phyloP scores from a whole-genome alignment of 1,140 invertebrate species.

The Drosophila eugracilis region DNA sequence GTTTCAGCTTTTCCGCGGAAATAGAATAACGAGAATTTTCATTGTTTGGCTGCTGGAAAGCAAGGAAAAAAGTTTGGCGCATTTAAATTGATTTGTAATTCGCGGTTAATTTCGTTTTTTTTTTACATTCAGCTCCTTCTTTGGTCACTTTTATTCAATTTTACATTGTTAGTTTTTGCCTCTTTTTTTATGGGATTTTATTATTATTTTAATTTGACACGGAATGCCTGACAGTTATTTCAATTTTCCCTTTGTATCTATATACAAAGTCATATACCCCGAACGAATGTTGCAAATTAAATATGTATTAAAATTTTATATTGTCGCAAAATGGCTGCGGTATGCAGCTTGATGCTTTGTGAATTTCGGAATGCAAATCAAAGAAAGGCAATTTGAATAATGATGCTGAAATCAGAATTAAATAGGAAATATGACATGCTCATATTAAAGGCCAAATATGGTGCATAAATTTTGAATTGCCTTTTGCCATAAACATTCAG shows the following conservation, averaged over 20 bases:
- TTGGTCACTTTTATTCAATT: slow-evolving; percentile 59
- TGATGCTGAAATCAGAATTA: slow-evolving; percentile 18
- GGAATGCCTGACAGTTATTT: slow-evolving; percentile 63
- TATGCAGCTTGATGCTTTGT: slow-evolving; percentile 31
- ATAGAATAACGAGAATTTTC: slow-evolving; percentile 53
- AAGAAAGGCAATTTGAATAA: slow-evolving; percentile 40
- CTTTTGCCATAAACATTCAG: neutral
- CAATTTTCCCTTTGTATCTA: slow-evolving; percentile 6
- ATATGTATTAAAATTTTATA: slow-evolving; percentile 52
- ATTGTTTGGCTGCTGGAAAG: slow-evolving; percentile 41
- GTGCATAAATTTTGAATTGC: slow-evolving; percentile 10
- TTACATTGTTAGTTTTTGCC: slow-evolving; percentile 33
- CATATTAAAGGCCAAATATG: slow-evolving; percentile 15
- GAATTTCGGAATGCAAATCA: slow-evolving; percentile 38
- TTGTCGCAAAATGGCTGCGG: slow-evolving; percentile 39
- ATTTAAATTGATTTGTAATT: slow-evolving; percentile 81
- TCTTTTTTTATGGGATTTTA: slow-evolving; percentile 15
- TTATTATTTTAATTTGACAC: slow-evolving; percentile 76
- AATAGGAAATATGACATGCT: slow-evolving; percentile 15
- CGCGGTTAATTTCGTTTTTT: slow-evolving; percentile 67
- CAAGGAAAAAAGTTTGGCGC: slow-evolving; percentile 43
- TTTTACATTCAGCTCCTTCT: slow-evolving; percentile 1
- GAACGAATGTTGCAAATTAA: slow-evolving; percentile 49
- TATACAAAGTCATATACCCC: too few relatives aligned
- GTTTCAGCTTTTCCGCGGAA: slow-evolving; percentile 46